Evolutionary conservation across 1,140 invertebrate genomes (phyloP), one percentile per base, ranked within the genome.

Genomic region (Oreohelix idahoensis): DNA sequence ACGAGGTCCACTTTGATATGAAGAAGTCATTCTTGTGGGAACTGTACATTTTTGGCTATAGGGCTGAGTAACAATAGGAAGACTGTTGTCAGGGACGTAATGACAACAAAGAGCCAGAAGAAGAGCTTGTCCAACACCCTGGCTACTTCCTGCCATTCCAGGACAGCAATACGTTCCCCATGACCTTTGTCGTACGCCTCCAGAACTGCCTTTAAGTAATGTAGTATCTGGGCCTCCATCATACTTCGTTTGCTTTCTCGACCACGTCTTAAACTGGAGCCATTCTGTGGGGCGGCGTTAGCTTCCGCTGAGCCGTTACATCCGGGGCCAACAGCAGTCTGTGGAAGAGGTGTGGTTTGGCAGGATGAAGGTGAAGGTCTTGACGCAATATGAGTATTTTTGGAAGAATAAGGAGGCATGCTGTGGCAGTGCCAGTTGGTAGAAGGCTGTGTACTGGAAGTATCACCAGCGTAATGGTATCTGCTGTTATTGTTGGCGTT

Each of bases 101-200:
- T 86, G 17, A 69, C 58, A 0, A 88, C 83, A 83, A 90, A 91
- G 32, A 90, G 36, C 75, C 84, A 86, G 83, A 90, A 89, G 51
- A 90, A 88, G 0, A 88, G 73, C 69, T 86, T 88, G 73, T 91
- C 89, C 75, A 90, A 84, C 5, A 89, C 87, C 51, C 88, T 84
- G 0, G 89, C 90, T 35, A 90, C 86, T 75, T 91, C 90, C 71
- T 88, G 87, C 90, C 90, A 91, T 78, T 91, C 88, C 69, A 85
- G 77, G 26, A 90, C 84, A 5, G 86, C 82, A 35, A 83, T 83
- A 49, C 83, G 81, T 73, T 91, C 90, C 4, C 75, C 71, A 51
- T 85, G 58, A 23, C 83, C 74, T 66, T 83, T 84, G 29, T 90
- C 89, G 80, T 90, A 87, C 1, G 83, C 81, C 26, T 85, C 85